Conservation (phyloP, 2,888 invertebrate genomes). For the Omphaloscelis lunosa region DNA sequence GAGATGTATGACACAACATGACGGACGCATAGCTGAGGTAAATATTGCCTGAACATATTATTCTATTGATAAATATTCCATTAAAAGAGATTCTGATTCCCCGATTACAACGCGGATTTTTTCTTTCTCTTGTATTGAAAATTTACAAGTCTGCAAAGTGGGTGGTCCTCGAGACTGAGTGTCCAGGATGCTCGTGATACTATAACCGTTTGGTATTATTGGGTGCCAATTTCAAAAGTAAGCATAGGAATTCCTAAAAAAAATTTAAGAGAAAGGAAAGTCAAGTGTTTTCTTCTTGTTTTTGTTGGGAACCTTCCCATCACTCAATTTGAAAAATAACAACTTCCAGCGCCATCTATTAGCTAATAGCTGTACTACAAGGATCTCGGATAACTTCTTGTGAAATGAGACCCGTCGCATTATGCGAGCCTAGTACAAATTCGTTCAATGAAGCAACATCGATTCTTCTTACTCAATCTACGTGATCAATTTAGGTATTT, state of each 20-base stretch:
- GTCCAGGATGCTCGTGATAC: background rate
- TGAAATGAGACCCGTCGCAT: conserved; percentile 30
- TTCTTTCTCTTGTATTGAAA: background rate
- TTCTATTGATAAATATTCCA: background rate
- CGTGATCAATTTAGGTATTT: conserved; percentile 37
- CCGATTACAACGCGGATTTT: background rate
- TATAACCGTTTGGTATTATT: background rate
- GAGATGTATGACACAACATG: background rate
- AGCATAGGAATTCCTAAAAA: background rate
- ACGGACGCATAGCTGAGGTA: background rate
- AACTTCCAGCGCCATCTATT: conserved; percentile 56
- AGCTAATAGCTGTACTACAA: conserved; percentile 32
- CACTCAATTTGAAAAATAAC: background rate
- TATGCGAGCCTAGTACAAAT: conserved; percentile 76
- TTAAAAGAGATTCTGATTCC: background rate
- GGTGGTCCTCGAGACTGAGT: background rate
- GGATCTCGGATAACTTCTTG: background rate
- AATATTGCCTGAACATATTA: background rate
- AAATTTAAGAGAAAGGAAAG: background rate
- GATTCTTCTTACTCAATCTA: conserved; percentile 66
- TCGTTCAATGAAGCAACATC: conserved; percentile 82
- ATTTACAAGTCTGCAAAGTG: background rate
- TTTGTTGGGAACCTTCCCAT: background rate
- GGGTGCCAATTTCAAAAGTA: background rate
- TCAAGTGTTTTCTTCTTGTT: background rate